A percentile compares a stretch with the other conserved stretches of the same genome.
Evolutionary conservation across 2,113 vertebrate genomes (phyloP).

Genomic region (Microcebus jonahi): DNA sequence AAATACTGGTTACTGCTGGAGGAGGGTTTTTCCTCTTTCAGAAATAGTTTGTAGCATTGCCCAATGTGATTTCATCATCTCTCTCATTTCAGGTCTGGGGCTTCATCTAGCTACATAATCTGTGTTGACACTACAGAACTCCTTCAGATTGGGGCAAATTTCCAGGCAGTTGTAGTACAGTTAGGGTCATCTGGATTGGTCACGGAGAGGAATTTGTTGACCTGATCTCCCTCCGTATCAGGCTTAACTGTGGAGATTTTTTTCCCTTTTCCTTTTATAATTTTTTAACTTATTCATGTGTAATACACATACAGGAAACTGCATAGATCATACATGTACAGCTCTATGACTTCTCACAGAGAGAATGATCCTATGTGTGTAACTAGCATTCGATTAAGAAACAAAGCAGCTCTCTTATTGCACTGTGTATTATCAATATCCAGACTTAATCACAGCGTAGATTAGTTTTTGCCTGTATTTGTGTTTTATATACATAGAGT

Average conservation of each 20-base stretch:
- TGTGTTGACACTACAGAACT: not conserved
- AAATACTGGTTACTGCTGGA: conserved; percentile 17
- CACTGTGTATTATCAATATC: not conserved
- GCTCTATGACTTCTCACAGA: not conserved
- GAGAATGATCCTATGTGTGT: not conserved
- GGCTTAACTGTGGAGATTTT: not conserved
- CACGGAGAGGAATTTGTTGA: not conserved
- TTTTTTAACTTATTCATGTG: not conserved
- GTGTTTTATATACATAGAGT: not conserved
- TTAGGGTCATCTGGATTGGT: not conserved
- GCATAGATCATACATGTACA: not conserved
- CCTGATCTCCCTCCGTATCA: not conserved
- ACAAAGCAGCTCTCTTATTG: not conserved
- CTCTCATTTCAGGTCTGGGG: not conserved
- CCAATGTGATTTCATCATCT: conserved; percentile 4
- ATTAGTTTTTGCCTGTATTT: conserved; percentile 24
- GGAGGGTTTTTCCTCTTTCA: not conserved
- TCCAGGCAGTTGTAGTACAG: not conserved
- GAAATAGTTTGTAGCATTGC: conserved; percentile 33
- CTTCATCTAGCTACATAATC: conserved; percentile 24
- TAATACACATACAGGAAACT: not conserved
- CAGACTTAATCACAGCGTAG: not conserved
- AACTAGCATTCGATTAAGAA: not conserved
- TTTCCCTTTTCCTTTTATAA: not conserved
- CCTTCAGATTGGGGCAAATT: not conserved